Conservation (phyloP, 2,888 invertebrate species). For the Argyresthia goedartella region DNA sequence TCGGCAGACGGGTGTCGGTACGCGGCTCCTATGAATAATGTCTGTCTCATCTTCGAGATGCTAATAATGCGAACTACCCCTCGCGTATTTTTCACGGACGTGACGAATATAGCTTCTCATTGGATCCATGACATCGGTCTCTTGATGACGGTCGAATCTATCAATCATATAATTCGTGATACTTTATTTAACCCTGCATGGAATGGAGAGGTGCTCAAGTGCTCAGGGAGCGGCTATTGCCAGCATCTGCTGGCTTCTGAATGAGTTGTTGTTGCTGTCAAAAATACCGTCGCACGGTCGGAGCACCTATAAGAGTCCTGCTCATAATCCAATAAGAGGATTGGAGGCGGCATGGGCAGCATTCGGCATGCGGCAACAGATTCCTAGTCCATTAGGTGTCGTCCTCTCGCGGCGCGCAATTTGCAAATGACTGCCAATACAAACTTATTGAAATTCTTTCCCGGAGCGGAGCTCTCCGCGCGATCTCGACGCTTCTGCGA, state of each 20-base stretch:
- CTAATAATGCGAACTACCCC: constrained; percentile 41
- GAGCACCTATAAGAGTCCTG: not conserved
- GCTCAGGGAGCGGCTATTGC: too few relatives aligned
- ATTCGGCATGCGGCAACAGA: constrained; percentile 35
- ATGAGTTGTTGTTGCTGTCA: too few relatives aligned
- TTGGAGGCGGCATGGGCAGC: constrained; percentile 24
- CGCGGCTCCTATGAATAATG: constrained; percentile 57
- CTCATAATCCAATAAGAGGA: constrained; percentile 50
- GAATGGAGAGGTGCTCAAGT: too few relatives aligned
- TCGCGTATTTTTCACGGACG: constrained; percentile 49
- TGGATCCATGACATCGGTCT: constrained; percentile 13
- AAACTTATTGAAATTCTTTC: constrained; percentile 69
- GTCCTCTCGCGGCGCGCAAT: constrained; percentile 47
- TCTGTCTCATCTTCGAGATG: constrained; percentile 50
- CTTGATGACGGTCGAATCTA: constrained; percentile 10
- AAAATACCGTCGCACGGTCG: not conserved
- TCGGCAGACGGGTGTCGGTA: constrained; percentile 28
- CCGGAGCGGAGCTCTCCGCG: constrained; percentile 30
- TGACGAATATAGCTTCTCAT: constrained; percentile 42
- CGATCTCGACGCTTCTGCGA: constrained; percentile 27
- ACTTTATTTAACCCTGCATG: not conserved
- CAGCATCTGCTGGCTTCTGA: too few relatives aligned
- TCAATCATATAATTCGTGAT: constrained; percentile 5
- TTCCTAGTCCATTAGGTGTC: constrained; percentile 67
- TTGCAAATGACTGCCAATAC: constrained; percentile 63